Conservation (phyloP, 1,140 invertebrate species). For the Drosophila subpulchrella region DNA sequence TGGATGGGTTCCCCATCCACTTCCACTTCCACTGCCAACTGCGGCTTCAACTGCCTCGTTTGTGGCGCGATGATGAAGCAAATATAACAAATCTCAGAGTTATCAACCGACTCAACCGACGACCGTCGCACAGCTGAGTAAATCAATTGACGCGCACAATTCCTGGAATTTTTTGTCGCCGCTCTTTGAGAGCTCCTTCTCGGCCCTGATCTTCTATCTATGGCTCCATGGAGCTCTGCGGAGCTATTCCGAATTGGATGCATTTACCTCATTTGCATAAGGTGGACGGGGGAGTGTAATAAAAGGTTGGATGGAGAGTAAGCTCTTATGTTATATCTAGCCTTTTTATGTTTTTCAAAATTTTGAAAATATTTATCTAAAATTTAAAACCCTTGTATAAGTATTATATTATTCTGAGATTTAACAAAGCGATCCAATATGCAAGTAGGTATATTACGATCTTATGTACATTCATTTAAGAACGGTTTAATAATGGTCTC, state of each 20-base stretch:
- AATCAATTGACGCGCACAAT: constrained; percentile 82
- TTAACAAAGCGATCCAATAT: too few relatives aligned
- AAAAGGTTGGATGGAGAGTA: not conserved
- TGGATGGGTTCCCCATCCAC: constrained; percentile 4
- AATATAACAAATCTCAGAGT: constrained; percentile 81
- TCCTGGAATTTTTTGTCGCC: constrained; percentile 70
- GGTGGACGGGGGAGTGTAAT: not conserved
- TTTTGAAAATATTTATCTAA: too few relatives aligned
- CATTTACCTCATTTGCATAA: constrained; percentile 38
- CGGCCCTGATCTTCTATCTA: constrained; percentile 29
- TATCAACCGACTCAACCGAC: constrained; percentile 61
- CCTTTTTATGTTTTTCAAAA: too few relatives aligned
- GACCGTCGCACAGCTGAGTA: constrained; percentile 71
- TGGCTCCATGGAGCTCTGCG: constrained; percentile 7
- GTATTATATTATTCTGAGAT: too few relatives aligned
- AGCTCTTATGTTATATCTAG: not conserved
- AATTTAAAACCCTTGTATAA: too few relatives aligned
- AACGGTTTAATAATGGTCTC: too few relatives aligned
- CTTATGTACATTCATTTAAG: too few relatives aligned
- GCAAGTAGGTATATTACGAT: too few relatives aligned
- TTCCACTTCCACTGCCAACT: constrained; percentile 11
- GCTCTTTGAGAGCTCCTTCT: constrained; percentile 26
- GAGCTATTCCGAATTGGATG: constrained; percentile 27
- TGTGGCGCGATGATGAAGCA: constrained; percentile 80
- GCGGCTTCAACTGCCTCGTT: constrained; percentile 58